These are phyloP conservation scores for Mormyrus proboscirostris DNA, from an alignment of 2,797 vertebrate species.

Conservation along the genomic window DNA sequence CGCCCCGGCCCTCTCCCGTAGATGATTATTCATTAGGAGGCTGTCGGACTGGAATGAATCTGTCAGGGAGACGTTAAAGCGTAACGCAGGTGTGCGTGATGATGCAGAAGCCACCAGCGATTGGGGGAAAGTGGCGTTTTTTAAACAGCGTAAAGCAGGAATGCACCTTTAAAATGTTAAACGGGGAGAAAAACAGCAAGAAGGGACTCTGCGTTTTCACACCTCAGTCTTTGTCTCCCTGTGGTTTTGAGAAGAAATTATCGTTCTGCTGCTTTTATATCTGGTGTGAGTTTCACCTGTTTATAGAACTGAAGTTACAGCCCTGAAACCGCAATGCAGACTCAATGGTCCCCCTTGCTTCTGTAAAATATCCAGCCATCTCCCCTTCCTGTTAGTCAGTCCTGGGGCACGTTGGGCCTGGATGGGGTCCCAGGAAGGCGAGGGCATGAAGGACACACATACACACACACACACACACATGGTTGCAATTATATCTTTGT, in stretches of 20 bases:
- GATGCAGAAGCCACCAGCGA: background rate
- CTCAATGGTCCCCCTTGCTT: background rate
- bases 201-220: background rate
- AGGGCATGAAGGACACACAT: background rate
- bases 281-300: background rate
- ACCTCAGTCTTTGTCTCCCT: background rate
- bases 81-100: background rate
- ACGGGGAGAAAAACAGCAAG: background rate
- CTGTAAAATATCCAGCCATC: background rate
- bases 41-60: conserved; percentile 8
- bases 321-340: background rate
- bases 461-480: background rate
- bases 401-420: background rate
- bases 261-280: background rate
- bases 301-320: background rate
- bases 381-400: background rate
- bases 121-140: background rate
- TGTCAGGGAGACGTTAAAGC: background rate
- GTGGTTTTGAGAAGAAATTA: background rate
- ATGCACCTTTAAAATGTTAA: background rate
- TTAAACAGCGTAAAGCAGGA: background rate
- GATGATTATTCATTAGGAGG: conserved; percentile 19
- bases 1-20: background rate
- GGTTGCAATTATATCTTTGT: background rate
- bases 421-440: background rate